phyloP scores from a whole-genome alignment of 2,113 vertebrate genomes.

The Budorcas taxicolor region DNA sequence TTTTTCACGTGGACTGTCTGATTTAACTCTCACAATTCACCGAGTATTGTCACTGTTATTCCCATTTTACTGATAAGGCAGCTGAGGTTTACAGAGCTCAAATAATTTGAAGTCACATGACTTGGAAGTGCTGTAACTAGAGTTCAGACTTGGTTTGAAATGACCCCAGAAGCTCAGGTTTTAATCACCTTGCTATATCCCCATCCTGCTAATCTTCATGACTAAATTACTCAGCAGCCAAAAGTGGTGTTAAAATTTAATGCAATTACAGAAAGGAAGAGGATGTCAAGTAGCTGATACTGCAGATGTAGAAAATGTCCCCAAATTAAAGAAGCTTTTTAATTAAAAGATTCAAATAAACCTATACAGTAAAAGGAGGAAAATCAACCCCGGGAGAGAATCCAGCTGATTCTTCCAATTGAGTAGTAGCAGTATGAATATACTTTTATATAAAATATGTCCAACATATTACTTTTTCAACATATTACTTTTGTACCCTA shows the following conservation, averaged over 20 bases:
- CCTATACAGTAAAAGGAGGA: not conserved
- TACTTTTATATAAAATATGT: not conserved
- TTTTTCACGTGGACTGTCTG: not conserved
- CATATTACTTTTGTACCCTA: not conserved
- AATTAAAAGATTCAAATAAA: not conserved
- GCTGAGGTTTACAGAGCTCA: not conserved
- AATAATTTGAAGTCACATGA: not conserved
- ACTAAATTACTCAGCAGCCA: not conserved
- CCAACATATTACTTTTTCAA: not conserved
- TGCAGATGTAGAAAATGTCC: not conserved
- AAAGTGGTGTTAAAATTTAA: not conserved
- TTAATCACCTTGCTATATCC: not conserved
- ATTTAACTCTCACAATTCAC: not conserved
- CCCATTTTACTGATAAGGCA: not conserved
- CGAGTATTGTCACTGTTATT: not conserved
- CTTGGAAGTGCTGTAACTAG: not conserved
- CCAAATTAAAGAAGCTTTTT: not conserved
- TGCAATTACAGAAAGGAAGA: constrained; percentile 6
- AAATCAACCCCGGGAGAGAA: not conserved
- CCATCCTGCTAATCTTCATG: not conserved
- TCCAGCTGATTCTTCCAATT: not conserved
- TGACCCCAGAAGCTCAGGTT: not conserved
- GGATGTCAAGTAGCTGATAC: not conserved
- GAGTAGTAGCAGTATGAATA: not conserved
- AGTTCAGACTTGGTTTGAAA: not conserved